Evolutionary conservation across 2,797 vertebrate species (phyloP).

Genomic region (Hippopotamyrus pictus): DNA sequence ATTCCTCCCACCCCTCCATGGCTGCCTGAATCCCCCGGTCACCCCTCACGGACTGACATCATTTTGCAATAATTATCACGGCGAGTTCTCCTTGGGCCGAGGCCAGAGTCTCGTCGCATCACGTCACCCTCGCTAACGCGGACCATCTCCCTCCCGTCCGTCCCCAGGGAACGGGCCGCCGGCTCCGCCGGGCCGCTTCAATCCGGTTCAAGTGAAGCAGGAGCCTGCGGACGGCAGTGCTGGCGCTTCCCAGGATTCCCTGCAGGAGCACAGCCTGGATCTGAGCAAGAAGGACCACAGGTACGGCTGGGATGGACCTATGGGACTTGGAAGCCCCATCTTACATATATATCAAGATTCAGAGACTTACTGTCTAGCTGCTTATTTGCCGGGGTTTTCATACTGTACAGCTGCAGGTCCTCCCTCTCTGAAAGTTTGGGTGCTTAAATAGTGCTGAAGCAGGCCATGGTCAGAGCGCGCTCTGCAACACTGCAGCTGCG

Average conservation of each 20-base stretch:
- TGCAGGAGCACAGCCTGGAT: slow-evolving; percentile 90
- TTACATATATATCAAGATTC: not conserved
- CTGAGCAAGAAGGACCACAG: slow-evolving; percentile 88
- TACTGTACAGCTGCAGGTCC: not conserved
- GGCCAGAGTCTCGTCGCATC: slow-evolving; percentile 84
- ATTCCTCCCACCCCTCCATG: slow-evolving; percentile 84
- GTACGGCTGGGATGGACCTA: slow-evolving; percentile 43
- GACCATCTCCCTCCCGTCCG: slow-evolving; percentile 52
- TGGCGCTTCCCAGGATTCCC: slow-evolving; percentile 63
- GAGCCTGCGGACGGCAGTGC: slow-evolving; percentile 66
- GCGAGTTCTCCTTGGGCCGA: slow-evolving; percentile 77
- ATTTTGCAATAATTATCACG: slow-evolving; percentile 98
- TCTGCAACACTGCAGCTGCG: not conserved
- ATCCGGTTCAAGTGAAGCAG: slow-evolving; percentile 78
- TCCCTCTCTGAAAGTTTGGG: not conserved
- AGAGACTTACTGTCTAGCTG: not conserved
- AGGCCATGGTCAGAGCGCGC: not conserved
- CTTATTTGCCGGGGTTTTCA: not conserved
- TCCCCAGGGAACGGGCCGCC: slow-evolving; percentile 80
- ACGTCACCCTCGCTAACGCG: slow-evolving; percentile 81
- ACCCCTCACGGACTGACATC: slow-evolving; percentile 88
- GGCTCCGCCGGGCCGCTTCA: slow-evolving; percentile 67
- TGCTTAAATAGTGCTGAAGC: not conserved
- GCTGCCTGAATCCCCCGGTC: slow-evolving; percentile 75
- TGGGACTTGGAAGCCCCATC: not conserved